These are phyloP conservation scores for Agapostemon virescens DNA, from an alignment of 2,888 invertebrate species.

Conservation along the genomic window DNA sequence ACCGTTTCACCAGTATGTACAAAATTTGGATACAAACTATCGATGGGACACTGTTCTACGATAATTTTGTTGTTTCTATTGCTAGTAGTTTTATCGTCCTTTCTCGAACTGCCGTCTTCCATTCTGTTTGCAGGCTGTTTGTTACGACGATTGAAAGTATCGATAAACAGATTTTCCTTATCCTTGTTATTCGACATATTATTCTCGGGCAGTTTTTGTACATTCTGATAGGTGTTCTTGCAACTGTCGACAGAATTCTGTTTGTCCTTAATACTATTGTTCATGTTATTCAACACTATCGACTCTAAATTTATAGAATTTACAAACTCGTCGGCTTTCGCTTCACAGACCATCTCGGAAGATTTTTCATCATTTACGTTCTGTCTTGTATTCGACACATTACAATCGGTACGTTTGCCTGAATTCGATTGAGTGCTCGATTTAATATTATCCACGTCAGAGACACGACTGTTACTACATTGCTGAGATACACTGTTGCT, in stretches of 20 bases:
- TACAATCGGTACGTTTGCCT: not conserved
- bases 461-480: not conserved
- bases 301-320: not conserved
- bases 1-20: not conserved
- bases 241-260: not conserved
- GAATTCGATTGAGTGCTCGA: not conserved
- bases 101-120: not conserved
- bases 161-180: not conserved
- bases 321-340: not conserved
- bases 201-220: not conserved
- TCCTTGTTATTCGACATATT: not conserved
- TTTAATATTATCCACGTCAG: not conserved
- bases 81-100: not conserved
- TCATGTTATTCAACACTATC: not conserved
- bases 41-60: not conserved
- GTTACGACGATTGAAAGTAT: not conserved
- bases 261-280: not conserved
- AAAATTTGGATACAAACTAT: not conserved
- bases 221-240: not conserved
- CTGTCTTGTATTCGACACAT: not conserved
- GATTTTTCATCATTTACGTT: not conserved
- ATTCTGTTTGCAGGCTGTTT: not conserved
- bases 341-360: not conserved
- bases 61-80: not conserved
- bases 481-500: not conserved